Evolutionary conservation across 2,888 invertebrate genomes (phyloP).

Genomic region (Tetanocera ferruginea): DNA sequence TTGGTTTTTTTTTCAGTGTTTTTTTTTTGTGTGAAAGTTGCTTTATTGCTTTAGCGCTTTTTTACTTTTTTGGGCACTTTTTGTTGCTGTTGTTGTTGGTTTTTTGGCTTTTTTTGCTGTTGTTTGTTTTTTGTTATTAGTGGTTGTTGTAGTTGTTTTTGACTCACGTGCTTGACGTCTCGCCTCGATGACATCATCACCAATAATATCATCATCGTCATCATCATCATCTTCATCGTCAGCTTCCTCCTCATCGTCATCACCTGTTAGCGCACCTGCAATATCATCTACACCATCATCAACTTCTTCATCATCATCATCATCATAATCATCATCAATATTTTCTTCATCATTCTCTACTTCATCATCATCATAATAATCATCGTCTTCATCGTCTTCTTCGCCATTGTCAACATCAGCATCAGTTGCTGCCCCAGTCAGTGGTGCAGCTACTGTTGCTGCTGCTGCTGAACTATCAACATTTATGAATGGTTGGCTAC

Average conservation of each 20-base stretch:
- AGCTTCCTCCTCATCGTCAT: constrained; percentile 75
- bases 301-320: constrained; percentile 67
- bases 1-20: constrained; percentile 37
- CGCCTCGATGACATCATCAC: constrained; percentile 75
- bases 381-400: constrained; percentile 50
- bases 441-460: constrained; percentile 10
- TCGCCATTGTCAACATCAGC: constrained; percentile 46
- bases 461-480: constrained; percentile 54
- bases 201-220: constrained; percentile 77
- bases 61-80: constrained; percentile 66
- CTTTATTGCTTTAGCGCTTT: constrained; percentile 63
- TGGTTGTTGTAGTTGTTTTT: constrained; percentile 73
- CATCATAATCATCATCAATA: constrained; percentile 78
- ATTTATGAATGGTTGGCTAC: constrained; percentile 55
- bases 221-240: constrained; percentile 77
- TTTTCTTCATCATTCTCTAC: constrained; percentile 74
- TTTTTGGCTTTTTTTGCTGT: constrained; percentile 63
- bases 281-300: constrained; percentile 76
- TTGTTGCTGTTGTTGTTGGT: constrained; percentile 53
- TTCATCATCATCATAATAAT: constrained; percentile 58
- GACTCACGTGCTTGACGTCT: constrained; percentile 87
- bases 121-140: constrained; percentile 58
- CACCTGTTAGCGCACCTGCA: constrained; percentile 77
- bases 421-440: not conserved
- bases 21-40: constrained; percentile 25